These are phyloP conservation scores for Heteropelma amictum DNA, from an alignment of 2,888 invertebrate species.

Conservation along the genomic window DNA sequence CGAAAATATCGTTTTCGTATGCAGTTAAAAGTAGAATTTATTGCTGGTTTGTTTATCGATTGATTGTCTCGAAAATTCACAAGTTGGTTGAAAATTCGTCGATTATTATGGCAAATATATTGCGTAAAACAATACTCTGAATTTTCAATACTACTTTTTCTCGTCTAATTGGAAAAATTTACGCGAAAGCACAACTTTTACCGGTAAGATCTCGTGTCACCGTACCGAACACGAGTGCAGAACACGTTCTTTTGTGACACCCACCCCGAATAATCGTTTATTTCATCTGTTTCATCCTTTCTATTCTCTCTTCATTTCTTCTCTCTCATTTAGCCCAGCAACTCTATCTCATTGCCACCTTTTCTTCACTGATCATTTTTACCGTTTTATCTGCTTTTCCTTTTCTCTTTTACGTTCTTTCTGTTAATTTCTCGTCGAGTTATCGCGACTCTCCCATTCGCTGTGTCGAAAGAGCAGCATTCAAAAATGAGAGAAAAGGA, in stretches of 20 bases:
- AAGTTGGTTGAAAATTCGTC: too few relatives aligned
- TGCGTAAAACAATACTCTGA: too few relatives aligned
- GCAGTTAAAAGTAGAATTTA: too few relatives aligned
- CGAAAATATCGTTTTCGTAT: too few relatives aligned
- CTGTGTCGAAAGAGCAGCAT: too few relatives aligned
- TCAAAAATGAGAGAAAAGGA: too few relatives aligned
- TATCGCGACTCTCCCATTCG: neutral
- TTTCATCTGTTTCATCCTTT: neutral
- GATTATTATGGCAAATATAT: too few relatives aligned
- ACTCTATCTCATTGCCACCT: neutral
- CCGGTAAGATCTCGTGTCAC: neutral
- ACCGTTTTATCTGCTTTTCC: neutral
- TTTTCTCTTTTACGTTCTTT: neutral
- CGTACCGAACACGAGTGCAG: neutral
- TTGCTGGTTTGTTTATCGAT: too few relatives aligned
- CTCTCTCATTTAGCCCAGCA: neutral
- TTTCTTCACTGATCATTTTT: neutral
- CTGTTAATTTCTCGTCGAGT: neutral
- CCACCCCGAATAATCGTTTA: slow-evolving; percentile 1
- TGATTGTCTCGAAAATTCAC: too few relatives aligned
- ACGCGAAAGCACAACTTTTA: neutral
- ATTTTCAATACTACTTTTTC: too few relatives aligned
- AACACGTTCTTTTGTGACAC: neutral
- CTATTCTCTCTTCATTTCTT: neutral
- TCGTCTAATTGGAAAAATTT: neutral